Evolutionary conservation across 2,113 vertebrate species (phyloP).

Genomic region (Laterallus jamaicensis): DNA sequence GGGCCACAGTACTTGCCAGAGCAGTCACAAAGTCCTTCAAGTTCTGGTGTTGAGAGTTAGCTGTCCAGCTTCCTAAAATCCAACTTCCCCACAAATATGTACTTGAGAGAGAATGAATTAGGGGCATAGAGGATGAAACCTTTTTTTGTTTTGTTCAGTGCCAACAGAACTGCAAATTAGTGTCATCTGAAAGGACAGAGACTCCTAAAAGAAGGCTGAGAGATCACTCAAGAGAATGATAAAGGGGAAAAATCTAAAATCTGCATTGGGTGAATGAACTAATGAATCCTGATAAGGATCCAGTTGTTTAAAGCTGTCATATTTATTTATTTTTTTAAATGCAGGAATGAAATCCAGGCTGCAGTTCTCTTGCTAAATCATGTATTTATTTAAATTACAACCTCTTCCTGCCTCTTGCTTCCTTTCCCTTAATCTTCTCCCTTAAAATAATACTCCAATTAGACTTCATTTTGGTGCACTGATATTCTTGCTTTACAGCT

Average conservation of each 20-base stretch:
- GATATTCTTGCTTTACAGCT: not conserved
- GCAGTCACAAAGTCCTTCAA: not conserved
- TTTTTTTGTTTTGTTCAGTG: not conserved
- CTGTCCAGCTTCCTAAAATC: not conserved
- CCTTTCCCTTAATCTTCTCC: not conserved
- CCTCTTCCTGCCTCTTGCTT: not conserved
- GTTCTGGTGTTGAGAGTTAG: not conserved
- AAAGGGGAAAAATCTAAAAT: not conserved
- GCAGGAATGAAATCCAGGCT: not conserved
- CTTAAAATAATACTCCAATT: not conserved
- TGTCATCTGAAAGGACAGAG: not conserved
- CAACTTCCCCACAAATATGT: not conserved
- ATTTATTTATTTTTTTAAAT: not conserved
- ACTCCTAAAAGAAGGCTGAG: not conserved
- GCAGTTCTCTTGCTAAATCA: not conserved
- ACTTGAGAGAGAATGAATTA: not conserved
- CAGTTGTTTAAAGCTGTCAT: not conserved
- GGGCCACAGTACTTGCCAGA: not conserved
- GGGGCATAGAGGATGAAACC: not conserved
- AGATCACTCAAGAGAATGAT: not conserved
- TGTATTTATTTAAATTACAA: not conserved
- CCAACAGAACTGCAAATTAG: not conserved
- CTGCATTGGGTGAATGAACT: not conserved
- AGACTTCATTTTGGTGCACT: not conserved
- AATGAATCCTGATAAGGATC: not conserved